These are phyloP conservation scores for Thyatira batis DNA, from an alignment of 2,888 invertebrate genomes.

Conservation along the genomic window DNA sequence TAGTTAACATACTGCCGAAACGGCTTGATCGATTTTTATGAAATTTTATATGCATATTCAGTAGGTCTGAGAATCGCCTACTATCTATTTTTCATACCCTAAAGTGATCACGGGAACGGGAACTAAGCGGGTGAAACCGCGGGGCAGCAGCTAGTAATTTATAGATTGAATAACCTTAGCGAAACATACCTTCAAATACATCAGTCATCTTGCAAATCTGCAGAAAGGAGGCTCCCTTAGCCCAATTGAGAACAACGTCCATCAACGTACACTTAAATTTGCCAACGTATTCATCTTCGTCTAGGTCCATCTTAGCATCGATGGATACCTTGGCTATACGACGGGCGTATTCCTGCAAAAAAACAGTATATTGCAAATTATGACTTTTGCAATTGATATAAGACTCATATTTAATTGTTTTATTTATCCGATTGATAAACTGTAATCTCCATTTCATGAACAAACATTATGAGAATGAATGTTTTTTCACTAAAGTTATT, in stretches of 20 bases:
- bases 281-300: constrained; percentile 95
- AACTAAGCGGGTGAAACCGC: no score
- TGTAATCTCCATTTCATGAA: constrained; percentile 75
- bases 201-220: constrained; percentile 98
- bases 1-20: no score
- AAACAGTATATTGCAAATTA: no score
- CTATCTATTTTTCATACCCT: no score
- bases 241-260: constrained; percentile 98
- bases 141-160: no score
- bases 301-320: constrained; percentile 92
- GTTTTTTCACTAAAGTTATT: constrained; percentile 72
- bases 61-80: no score
- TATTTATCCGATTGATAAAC: no score
- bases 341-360: constrained; percentile 91
- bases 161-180: background rate
- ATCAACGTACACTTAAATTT: constrained; percentile 97
- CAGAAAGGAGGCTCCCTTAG: constrained; percentile 94
- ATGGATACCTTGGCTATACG: constrained; percentile 94
- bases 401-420: background rate
- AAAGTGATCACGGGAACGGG: no score
- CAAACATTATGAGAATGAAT: constrained; percentile 69
- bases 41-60: no score
- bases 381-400: background rate
- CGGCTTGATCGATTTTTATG: no score
- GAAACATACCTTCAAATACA: constrained; percentile 91